Conservation (phyloP, 2,888 invertebrate species). For the Drosophila niveifrons region DNA sequence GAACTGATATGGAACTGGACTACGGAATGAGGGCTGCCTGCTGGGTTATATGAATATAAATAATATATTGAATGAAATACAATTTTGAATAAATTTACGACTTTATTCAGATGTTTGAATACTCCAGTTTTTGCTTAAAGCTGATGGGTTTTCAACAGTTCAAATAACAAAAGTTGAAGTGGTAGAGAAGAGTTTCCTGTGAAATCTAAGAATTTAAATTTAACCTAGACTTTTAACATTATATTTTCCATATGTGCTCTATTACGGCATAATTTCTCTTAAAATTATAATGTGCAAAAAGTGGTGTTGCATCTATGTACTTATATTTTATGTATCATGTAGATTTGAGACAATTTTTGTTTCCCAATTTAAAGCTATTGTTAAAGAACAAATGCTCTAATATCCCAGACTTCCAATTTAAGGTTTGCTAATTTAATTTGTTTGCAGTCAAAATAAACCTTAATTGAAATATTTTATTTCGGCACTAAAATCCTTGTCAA, state of each 20-base stretch:
- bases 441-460: no score
- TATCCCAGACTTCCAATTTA: no score
- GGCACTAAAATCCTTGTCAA: neutral
- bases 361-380: no score
- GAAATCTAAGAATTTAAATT: neutral
- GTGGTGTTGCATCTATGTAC: no score
- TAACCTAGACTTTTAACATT: neutral
- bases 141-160: no score
- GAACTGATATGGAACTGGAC: neutral
- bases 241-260: no score
- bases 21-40: neutral
- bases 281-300: no score
- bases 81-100: slow-evolving; percentile 45
- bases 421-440: no score
- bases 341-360: no score
- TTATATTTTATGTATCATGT: no score
- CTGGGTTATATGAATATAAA: slow-evolving; percentile 32
- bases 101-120: slow-evolving; percentile 19
- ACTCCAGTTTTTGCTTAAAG: slow-evolving; percentile 3
- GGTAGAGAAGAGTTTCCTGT: neutral
- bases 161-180: neutral
- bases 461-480: neutral
- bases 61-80: slow-evolving; percentile 29
- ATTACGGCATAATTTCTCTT: no score
- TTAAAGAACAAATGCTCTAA: no score